Conservation (phyloP, 2,888 invertebrate genomes). For the Agrochola circellaris region DNA sequence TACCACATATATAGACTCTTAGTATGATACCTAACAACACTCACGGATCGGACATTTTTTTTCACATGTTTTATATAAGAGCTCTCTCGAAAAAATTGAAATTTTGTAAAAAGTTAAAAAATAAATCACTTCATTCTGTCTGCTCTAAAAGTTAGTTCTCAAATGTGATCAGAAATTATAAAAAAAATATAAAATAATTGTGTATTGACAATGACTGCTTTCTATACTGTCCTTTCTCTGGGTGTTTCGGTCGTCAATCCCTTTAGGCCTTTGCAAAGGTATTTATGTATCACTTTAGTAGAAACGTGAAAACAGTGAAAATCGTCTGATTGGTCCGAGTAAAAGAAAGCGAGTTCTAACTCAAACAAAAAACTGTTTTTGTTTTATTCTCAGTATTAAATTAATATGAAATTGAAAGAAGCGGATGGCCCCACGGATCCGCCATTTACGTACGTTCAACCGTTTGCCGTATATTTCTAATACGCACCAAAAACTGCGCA, state of each 20-base stretch:
- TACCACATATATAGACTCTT: too few species aligned
- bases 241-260: slow-evolving; percentile 1
- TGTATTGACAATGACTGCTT: not conserved
- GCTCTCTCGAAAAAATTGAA: too few species aligned
- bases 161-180: not conserved
- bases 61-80: not conserved
- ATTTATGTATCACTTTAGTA: not conserved
- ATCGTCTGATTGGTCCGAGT: not conserved
- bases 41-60: too few species aligned
- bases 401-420: not conserved
- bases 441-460: too few species aligned
- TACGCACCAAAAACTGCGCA: too few species aligned
- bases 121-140: not conserved
- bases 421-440: too few species aligned
- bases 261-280: not conserved
- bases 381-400: not conserved
- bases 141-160: not conserved
- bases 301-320: slow-evolving; percentile 1
- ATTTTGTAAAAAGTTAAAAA: not conserved
- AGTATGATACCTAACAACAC: too few species aligned
- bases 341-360: slow-evolving; percentile 3
- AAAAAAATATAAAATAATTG: not conserved
- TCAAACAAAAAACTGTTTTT: not conserved
- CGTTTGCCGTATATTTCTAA: too few species aligned
- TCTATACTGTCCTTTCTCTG: not conserved